Conservation (phyloP, 2,797 vertebrate species). For the Philypnodon macrostomus region DNA sequence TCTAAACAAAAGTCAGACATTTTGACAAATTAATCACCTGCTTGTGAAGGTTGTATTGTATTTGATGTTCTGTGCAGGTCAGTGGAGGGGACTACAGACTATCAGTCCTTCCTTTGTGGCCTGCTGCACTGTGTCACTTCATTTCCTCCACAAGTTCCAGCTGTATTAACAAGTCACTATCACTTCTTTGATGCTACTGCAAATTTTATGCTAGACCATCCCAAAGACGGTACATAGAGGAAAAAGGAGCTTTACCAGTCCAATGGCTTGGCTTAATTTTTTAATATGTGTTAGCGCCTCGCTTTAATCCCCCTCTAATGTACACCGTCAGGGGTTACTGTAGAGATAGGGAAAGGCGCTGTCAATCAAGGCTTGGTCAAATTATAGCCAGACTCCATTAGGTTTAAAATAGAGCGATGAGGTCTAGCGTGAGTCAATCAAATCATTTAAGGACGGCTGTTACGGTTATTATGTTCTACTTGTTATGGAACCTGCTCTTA, state of each 20-base stretch:
- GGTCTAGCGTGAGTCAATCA: constrained; percentile 79
- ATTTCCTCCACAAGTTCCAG: constrained; percentile 72
- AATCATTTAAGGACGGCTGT: constrained; percentile 76
- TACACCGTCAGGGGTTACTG: constrained; percentile 83
- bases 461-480: constrained; percentile 70
- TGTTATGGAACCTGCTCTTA: constrained; percentile 73
- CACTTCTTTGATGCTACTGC: constrained; percentile 56
- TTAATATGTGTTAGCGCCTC: constrained; percentile 83
- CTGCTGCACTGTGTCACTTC: constrained; percentile 65
- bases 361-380: constrained; percentile 82
- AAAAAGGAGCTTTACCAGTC: constrained; percentile 65
- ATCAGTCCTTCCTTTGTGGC: constrained; percentile 54
- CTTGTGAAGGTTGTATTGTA: constrained; percentile 72
- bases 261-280: constrained; percentile 80
- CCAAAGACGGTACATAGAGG: constrained; percentile 35
- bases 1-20: constrained; percentile 64
- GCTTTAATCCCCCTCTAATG: constrained; percentile 83
- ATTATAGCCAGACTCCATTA: constrained; percentile 83
- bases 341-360: constrained; percentile 80
- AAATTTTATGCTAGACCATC: constrained; percentile 69
- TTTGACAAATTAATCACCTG: constrained; percentile 73
- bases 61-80: constrained; percentile 57
- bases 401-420: constrained; percentile 76
- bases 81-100: constrained; percentile 55
- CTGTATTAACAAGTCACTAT: constrained; percentile 72